Base-by-base conservation (phyloP, 2,113 vertebrate species). In the Actenoides hombroni region DNA sequence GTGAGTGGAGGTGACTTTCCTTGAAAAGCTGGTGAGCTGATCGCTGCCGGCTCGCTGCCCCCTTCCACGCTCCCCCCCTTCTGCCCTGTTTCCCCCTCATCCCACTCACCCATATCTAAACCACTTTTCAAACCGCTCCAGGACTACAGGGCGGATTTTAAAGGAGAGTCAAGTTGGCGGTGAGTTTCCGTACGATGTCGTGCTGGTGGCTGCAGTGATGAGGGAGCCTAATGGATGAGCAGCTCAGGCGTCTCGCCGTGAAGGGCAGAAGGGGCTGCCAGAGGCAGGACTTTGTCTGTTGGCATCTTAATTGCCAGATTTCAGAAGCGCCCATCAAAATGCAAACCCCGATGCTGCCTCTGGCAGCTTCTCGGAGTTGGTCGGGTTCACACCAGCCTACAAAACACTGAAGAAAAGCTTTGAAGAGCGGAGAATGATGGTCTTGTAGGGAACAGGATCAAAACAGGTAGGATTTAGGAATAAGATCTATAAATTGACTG, bases 271-370 rank as follows among this genome's bases (percentile, higher is more conserved):
- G 31, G 56, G 70, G 82, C 44, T 95, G 95, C 95, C 96, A 92
- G 90, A 96, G 95, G 96, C 91, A 92, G 88, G 86, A 59, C 86
- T 94, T 93, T 81, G 48, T 91, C 93, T 95, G 11, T 70, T 94
- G 94, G 88, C 86, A 83, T 88, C 79, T 95, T 94, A 92, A 96
- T 89, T 95, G 87, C 82, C 75, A 83, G 91, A 91, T 94, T 94
- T 91, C 87, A 92, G 84, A 92, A 42, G 70, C 76, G 31, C 71
- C 69, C 84, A 92, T 95, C 91, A 96, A 97, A 92, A 92, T 95
- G 93, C 91, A 91, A 94, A 91, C 81, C 28, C 40, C 65, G 70
- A 91, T 85, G 74, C 84, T 85, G 87, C 86, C 81, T 17, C 63
- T 79, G 91, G 93, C 96, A 63, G 35, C 9, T 9, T 94, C 78